Conservation (phyloP, 2,888 invertebrate species). For the Diplazon laetatorius region DNA sequence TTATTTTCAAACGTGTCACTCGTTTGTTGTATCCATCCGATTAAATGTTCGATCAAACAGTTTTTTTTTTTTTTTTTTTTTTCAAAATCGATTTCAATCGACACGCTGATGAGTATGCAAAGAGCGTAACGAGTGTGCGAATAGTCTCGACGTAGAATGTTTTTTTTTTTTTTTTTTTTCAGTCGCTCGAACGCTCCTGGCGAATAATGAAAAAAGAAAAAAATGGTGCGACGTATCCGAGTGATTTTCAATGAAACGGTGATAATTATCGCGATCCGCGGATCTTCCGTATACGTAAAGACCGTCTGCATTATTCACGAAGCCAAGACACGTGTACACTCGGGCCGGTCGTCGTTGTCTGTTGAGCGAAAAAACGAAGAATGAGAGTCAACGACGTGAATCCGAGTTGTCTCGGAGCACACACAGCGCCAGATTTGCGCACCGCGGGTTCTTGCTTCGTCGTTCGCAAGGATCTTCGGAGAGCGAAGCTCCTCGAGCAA, state of each 20-base stretch:
- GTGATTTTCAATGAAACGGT: constrained; percentile 74
- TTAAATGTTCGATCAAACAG: too few relatives aligned
- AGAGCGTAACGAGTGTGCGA: not conserved
- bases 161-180: too few relatives aligned
- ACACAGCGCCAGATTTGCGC: constrained; percentile 5
- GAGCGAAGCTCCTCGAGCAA: constrained; percentile 33
- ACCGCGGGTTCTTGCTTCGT: constrained; percentile 29
- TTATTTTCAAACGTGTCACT: not conserved
- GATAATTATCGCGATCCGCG: constrained; percentile 70
- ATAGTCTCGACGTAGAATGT: not conserved
- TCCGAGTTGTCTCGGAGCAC: constrained; percentile 32
- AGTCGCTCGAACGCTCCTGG: not conserved
- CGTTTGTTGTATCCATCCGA: too few relatives aligned
- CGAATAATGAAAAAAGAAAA: constrained; percentile 73
- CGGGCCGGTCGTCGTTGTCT: constrained; percentile 42
- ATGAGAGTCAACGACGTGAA: constrained; percentile 59
- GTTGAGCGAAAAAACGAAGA: constrained; percentile 42
- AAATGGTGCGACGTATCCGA: constrained; percentile 73
- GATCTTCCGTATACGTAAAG: constrained; percentile 16
- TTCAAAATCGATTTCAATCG: constrained; percentile 9
- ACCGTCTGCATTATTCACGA: constrained; percentile 72
- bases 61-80: too few relatives aligned
- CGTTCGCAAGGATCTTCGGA: constrained; percentile 13
- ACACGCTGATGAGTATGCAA: not conserved
- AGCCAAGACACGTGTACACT: constrained; percentile 36